Base-by-base conservation (phyloP, 2,888 invertebrate species). In the Trisateles emortualis region DNA sequence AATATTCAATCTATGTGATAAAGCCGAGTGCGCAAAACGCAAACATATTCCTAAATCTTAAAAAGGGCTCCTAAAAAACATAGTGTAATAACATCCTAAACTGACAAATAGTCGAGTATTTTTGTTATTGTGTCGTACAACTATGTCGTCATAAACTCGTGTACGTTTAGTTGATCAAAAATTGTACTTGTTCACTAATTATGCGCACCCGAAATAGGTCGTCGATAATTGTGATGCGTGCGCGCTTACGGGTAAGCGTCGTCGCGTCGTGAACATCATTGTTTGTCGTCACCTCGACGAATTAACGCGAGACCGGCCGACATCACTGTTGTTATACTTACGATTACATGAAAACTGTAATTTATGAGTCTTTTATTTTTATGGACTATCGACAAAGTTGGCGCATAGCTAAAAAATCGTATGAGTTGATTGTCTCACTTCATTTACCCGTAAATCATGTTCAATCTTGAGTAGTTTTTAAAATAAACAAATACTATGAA, bases 171-270 rank as follows among this genome's bases (percentile, higher is more conserved):
- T 70, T 47, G 72, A 76, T 77, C 66, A 65, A 62, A 65, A 68
- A 62, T n/a, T 59, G 69, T 62, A 65, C 67, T 63, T 60, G 64
- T 64, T 68, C 63, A 74, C 71, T 82, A 80, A 80, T 82, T 81
- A 81, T 81, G 77, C 76, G 74, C 70, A 59, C 64, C 63, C 69
- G 59, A 84, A 81, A 79, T 82, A 74, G 83, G 82, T 84, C 81
- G 60, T 48, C 68, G 81, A 82, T 84, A 82, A 81, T 76, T 75
- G 72, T 73, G 72, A 74, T 72, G 68, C 68, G 63, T 55, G 56
- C 50, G 54, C 32, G 58, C 46, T 48, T 30, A 50, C 42, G 38
- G 39, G 33, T 48, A 24, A 33, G 45, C 54, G 42, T 42, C 49
- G 42, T 45, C 30, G 45, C 54, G 42, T 42, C 49, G 42, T 45